Percentiles rank a stretch among this genome's conserved stretches.
Conservation (phyloP, 2,888 invertebrate genomes). For the Mesochorus sp. region DNA sequence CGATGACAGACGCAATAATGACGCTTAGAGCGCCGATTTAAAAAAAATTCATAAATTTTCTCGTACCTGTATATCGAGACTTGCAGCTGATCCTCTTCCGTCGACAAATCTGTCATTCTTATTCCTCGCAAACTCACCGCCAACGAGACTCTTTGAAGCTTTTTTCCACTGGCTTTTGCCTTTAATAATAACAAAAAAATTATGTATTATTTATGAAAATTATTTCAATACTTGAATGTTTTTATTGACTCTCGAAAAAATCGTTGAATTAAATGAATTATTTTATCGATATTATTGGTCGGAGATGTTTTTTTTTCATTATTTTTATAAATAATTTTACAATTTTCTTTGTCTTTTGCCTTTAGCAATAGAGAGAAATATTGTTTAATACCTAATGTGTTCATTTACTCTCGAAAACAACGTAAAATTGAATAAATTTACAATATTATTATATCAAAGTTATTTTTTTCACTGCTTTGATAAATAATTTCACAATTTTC, state of each 20-base stretch:
- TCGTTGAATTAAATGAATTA: neutral
- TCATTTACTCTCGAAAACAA: neutral
- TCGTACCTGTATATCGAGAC: constrained; percentile 94
- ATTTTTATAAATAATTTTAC: too few species aligned
- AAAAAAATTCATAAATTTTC: too few species aligned
- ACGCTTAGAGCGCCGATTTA: too few species aligned
- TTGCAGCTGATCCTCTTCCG: constrained; percentile 88
- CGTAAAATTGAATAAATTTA: too few species aligned
- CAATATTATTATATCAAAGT: too few species aligned
- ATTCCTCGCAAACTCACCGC: constrained; percentile 91
- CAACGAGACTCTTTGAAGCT: constrained; percentile 86
- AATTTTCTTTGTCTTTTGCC: too few species aligned
- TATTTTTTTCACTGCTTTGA: neutral
- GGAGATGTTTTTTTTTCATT: neutral
- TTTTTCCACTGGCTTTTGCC: constrained; percentile 85
- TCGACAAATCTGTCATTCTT: constrained; percentile 87
- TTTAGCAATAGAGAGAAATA: too few species aligned
- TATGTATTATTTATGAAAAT: neutral
- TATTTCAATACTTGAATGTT: neutral
- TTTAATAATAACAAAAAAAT: constrained; percentile 71
- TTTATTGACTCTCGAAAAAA: neutral
- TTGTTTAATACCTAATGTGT: neutral
- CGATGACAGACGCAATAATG: neutral
- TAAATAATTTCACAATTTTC: neutral
- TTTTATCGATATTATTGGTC: too few species aligned